Evolutionary conservation across 1,140 invertebrate genomes (phyloP), one percentile per base, ranked within the genome.

Genomic region (Parapsyche elsis): DNA sequence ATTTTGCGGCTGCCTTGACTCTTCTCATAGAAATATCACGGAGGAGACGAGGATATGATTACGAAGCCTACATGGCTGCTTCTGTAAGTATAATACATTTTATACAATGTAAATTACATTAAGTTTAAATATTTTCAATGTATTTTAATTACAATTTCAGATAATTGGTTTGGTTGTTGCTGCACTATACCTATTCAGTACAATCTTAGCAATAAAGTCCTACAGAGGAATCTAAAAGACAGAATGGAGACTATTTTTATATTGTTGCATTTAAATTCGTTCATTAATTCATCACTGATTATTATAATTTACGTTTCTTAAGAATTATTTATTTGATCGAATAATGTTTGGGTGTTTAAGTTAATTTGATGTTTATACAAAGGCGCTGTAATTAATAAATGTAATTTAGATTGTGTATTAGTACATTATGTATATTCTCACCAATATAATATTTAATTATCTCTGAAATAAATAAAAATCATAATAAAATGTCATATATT

Each of bases 131-230:
- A 38, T 38, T 38, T 38, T 1, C 7, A 38, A 38, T 38, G 7
- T 21, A 80, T 74, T 83, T 84, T 84, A 84, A 73, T 84, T 83
- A 84, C 84, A 38, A 84, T 87, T 92, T 90, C 90, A 94, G 91
- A 90, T 95, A 26, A 90, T 95, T 85, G 94, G 94, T 21, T 84
- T 95, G 14, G 88, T 95, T 1, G 92, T 95, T 81, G 85, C 92
- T 0, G 90, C 87, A 0, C 86, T 95, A 0, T 95, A 95, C 86
- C 88, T 94, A 2, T 83, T 94, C n/a, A 95, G 94, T 84, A 92
- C 93, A 10, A 90, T 95, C 81, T 88, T 95, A 79, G 93, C 94
- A 73, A 90, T 92, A 84, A 91, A 92, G 77, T 90, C 90, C 10
- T 95, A 94, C 87, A 91, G 92, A 80, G 79, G 81, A 53, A 80